Evolutionary conservation across 2,888 invertebrate species (phyloP).

Genomic region (Coleophora flavipennella): DNA sequence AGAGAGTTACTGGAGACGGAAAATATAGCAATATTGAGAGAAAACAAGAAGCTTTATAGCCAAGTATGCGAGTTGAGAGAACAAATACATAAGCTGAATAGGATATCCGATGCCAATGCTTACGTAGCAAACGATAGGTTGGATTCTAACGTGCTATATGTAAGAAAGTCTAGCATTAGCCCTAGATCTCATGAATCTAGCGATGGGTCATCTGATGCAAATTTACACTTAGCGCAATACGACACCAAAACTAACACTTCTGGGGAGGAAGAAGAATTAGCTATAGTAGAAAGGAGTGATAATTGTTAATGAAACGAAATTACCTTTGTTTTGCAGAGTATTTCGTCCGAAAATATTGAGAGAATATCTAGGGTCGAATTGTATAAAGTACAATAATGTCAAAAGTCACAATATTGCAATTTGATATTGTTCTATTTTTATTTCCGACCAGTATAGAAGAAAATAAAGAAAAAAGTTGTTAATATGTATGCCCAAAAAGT

Average conservation of each 20-base stretch:
- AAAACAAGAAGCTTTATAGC: conserved; percentile 85
- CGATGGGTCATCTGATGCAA: conserved; percentile 58
- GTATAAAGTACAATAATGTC: too few species aligned
- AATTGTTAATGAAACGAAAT: conserved; percentile 5
- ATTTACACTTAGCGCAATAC: conserved; percentile 42
- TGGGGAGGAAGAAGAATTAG: conserved; percentile 60
- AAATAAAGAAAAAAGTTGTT: too few species aligned
- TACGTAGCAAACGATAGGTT: conserved; percentile 39
- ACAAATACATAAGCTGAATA: conserved; percentile 60
- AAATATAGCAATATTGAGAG: conserved; percentile 87
- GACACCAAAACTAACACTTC: conserved; percentile 59
- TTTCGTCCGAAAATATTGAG: too few species aligned
- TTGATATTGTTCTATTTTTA: too few species aligned
- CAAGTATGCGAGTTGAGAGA: conserved; percentile 63
- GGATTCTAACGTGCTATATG: conserved; percentile 54
- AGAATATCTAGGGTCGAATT: too few species aligned
- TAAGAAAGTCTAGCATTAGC: conserved; percentile 45
- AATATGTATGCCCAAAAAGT: too few species aligned
- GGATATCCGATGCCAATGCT: conserved; percentile 57
- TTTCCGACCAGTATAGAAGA: too few species aligned
- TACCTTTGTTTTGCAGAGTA: too few species aligned
- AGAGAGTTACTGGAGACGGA: conserved; percentile 92
- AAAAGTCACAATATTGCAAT: too few species aligned
- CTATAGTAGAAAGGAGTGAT: conserved; percentile 51
- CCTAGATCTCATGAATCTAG: conserved; percentile 61